A percentile compares a stretch with the other conserved stretches of the same genome.
Conservation (phyloP, 2,797 vertebrate species). For the Cichlasoma orientale region DNA sequence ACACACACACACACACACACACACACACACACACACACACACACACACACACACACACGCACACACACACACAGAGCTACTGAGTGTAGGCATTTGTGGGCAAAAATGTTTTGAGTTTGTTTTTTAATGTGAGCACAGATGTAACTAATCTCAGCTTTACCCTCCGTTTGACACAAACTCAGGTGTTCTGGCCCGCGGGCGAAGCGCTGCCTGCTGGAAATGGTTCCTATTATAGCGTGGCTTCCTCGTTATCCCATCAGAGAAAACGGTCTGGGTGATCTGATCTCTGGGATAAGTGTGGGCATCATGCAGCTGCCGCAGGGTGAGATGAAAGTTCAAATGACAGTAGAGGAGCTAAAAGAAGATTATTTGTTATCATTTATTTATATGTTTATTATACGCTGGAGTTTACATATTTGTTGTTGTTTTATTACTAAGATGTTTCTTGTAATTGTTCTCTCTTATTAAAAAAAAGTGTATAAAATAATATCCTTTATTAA, state of each 20-base stretch:
- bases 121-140: too few relatives aligned
- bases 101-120: too few relatives aligned
- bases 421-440: not conserved
- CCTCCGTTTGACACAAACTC: not conserved
- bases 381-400: not conserved
- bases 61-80: too few relatives aligned
- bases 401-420: too few relatives aligned
- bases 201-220: slow-evolving; percentile 77
- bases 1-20: too few relatives aligned
- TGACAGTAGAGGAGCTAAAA: not conserved
- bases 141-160: too few relatives aligned
- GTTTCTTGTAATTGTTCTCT: not conserved
- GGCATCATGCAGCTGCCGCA: slow-evolving; percentile 87
- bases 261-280: slow-evolving; percentile 88
- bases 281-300: slow-evolving; percentile 91
- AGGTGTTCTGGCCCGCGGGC: slow-evolving; percentile 76
- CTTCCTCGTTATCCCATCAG: slow-evolving; percentile 88
- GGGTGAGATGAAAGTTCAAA: slow-evolving; percentile 75
- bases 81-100: too few relatives aligned
- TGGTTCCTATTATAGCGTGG: slow-evolving; percentile 87
- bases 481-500: not conserved
- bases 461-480: not conserved
- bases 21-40: too few relatives aligned
- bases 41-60: too few relatives aligned
- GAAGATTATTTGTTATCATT: not conserved